Base-by-base conservation (phyloP, 2,888 invertebrate genomes). In the Diaphora mendica region DNA sequence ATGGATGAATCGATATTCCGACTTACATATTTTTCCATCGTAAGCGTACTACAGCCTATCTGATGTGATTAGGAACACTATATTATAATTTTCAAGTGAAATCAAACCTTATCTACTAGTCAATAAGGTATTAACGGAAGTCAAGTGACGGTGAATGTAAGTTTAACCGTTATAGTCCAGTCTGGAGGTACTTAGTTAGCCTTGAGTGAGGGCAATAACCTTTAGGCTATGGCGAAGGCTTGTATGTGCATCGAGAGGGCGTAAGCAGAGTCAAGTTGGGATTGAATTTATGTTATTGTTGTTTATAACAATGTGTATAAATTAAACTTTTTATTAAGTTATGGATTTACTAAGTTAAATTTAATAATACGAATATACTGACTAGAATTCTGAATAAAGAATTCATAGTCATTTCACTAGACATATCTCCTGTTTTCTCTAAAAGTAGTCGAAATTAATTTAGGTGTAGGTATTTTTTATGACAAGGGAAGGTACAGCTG, bases 201-300 rank as follows among this genome's bases (percentile, higher is more conserved):
- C 90, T 90, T 88, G 89, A 73, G 72, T 55, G 75, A 78, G 89
- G 79, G 72, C 86, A 80, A 79, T 86, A 88, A 88, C 81, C 89
- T 79, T 69, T 71, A 51, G 64, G 69, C 42, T 68, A 64, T 71
- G 55, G 65, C 64, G 30, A 69, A 72, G 71, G 65, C 17, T 71
- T 55, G n/a, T 64, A 59, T 44, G 64, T 70, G 70, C 39, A 39
- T 48, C 62, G 68, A 33, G 71, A 69, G 69, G 75, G 71, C 42
- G 70, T 70, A 59, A 68, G 68, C 44, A 64, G 64, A 30, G 35
- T n/a, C 39, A 68, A 9, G n/a, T 39, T 9, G 15, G n/a, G 55
- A 59, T 68, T 59, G 35, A 68, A 39, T 55, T 68, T 26, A 48
- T 68, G 5, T n/a, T 35, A 35, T 51, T 55, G 59, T 42, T 69